A percentile compares a stretch with the other conserved stretches of the same genome.
Conservation (phyloP, 2,888 invertebrate species). For the Melinopterus prodromus region DNA sequence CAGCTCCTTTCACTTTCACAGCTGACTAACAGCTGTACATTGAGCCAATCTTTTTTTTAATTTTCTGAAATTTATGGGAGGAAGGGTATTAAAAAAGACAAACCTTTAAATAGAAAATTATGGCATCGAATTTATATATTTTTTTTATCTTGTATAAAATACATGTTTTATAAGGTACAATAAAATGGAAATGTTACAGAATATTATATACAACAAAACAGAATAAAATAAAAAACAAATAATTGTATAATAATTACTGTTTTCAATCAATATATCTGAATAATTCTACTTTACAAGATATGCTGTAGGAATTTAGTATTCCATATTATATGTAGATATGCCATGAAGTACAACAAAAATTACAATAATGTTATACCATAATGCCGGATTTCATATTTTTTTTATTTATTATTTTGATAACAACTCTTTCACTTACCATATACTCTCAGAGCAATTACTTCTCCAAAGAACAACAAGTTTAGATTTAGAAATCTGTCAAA, state of each 20-base stretch:
- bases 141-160: constrained; percentile 4
- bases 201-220: neutral
- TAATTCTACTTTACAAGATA: neutral
- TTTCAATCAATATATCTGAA: neutral
- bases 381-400: neutral
- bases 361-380: constrained; percentile 15
- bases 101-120: constrained; percentile 4
- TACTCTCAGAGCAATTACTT: neutral
- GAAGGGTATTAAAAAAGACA: neutral
- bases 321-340: neutral
- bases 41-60: no score
- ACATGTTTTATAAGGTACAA: neutral
- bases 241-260: neutral
- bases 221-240: neutral
- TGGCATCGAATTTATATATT: neutral
- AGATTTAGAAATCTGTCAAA: neutral
- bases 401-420: neutral
- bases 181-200: neutral
- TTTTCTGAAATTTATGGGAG: no score
- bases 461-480: neutral
- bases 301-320: neutral
- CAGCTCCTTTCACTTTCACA: no score
- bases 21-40: no score
- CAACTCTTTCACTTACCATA: neutral
- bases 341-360: neutral